Evolutionary conservation across 2,888 invertebrate species (phyloP).

Genomic region (Euphydryas editha): DNA sequence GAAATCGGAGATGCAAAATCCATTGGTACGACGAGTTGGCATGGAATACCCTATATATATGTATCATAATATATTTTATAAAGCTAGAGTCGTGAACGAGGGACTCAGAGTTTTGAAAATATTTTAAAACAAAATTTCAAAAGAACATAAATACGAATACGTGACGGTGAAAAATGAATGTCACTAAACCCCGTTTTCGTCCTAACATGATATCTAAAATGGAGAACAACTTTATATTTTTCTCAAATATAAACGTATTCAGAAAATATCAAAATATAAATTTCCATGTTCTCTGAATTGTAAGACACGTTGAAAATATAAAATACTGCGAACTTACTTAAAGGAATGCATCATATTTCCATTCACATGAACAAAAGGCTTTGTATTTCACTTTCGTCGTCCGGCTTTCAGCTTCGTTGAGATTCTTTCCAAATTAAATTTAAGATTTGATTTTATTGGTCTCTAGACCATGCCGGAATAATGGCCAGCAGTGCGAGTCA

Average conservation of each 20-base stretch:
- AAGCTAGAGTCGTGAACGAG: no score
- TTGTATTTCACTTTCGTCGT: constrained; percentile 14
- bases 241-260: not conserved
- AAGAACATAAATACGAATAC: not conserved
- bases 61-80: no score
- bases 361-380: constrained; percentile 22
- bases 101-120: not conserved
- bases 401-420: constrained; percentile 12
- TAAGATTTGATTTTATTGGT: no score
- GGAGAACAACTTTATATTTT: constrained; percentile 4
- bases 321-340: constrained; percentile 14
- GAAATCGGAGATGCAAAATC: no score
- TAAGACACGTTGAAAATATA: constrained; percentile 15
- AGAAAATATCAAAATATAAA: not conserved
- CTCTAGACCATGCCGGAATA: no score
- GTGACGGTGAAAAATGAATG: not conserved
- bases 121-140: not conserved
- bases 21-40: no score
- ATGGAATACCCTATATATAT: no score
- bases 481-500: not conserved
- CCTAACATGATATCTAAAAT: constrained; percentile 4
- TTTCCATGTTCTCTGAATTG: not conserved
- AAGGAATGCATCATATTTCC: constrained; percentile 21
- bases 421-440: constrained; percentile 18
- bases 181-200: constrained; percentile 4